Evolutionary conservation across 1,140 invertebrate species (phyloP).

Genomic region (Panagrolaimus sp.): DNA sequence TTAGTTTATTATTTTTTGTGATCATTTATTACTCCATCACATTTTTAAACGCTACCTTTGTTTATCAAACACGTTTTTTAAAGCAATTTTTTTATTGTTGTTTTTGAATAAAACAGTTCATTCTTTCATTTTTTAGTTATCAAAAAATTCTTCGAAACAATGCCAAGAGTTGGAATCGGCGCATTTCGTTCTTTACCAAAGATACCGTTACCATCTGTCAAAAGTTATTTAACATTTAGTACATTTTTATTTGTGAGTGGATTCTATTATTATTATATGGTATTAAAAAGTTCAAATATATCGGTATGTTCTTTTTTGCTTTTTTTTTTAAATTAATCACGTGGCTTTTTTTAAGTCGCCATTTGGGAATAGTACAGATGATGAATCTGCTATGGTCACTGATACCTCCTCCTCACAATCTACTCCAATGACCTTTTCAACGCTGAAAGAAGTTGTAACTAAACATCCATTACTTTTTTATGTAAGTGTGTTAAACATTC

Average conservation of each 20-base stretch:
- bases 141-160: not conserved
- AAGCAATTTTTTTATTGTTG: no score
- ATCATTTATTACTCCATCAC: no score
- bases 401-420: no score
- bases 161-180: not conserved
- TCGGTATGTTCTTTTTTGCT: conserved; percentile 1
- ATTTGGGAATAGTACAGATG: conserved; percentile 3
- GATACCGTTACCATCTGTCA: not conserved
- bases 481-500: conserved; percentile 20
- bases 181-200: not conserved
- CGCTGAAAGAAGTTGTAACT: not conserved
- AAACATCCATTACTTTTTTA: conserved; percentile 23
- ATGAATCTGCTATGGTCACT: not conserved
- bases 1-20: no score
- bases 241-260: conserved; percentile 8
- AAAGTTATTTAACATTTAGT: conserved; percentile 8
- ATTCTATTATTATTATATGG: conserved; percentile 13
- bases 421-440: not conserved
- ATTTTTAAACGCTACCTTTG: no score
- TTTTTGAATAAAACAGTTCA: no score
- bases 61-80: no score
- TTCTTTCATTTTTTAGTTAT: no score
- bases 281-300: conserved; percentile 12
- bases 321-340: conserved; percentile 11
- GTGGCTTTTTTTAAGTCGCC: conserved; percentile 10